These are phyloP conservation scores for Zoanthus sansibaricus DNA, from an alignment of 92 coral and sea anemone species.

Conservation along the genomic window DNA sequence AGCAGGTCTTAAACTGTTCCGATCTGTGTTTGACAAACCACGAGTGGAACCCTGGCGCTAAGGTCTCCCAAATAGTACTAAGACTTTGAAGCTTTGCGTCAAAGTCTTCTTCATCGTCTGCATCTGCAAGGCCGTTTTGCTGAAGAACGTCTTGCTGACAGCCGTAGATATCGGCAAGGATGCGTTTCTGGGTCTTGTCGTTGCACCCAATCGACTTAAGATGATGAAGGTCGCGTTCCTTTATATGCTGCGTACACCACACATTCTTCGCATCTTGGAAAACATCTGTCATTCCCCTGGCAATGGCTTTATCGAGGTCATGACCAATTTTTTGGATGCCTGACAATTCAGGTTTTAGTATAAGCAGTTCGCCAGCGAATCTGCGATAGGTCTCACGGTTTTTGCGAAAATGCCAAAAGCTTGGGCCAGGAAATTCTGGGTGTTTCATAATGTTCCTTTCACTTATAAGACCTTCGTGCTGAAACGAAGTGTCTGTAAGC, in stretches of 20 bases:
- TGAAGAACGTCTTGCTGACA: slow-evolving; percentile 49
- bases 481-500: slow-evolving; percentile 71
- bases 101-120: slow-evolving; percentile 61
- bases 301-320: slow-evolving; percentile 65
- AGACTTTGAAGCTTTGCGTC: slow-evolving; percentile 56
- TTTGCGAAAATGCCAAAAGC: slow-evolving; percentile 66
- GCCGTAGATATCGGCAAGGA: slow-evolving; percentile 64
- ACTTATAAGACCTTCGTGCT: slow-evolving; percentile 62
- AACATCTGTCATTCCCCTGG: slow-evolving; percentile 65
- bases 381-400: slow-evolving; percentile 52
- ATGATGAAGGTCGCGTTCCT: neutral
- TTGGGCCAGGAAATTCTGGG: slow-evolving; percentile 72
- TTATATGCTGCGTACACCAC: slow-evolving; percentile 56
- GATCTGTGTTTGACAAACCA: slow-evolving; percentile 42
- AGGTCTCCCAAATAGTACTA: slow-evolving; percentile 40
- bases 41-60: slow-evolving; percentile 57
- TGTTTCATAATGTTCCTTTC: slow-evolving; percentile 46
- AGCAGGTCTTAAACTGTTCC: slow-evolving; percentile 28
- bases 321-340: slow-evolving; percentile 69
- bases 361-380: slow-evolving; percentile 60
- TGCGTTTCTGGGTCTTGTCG: too few species aligned
- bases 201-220: too few species aligned
- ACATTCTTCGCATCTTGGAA: slow-evolving; percentile 57
- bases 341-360: slow-evolving; percentile 67
- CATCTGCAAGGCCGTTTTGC: slow-evolving; percentile 65